These are phyloP conservation scores for Cyanistes caeruleus DNA, from an alignment of 2,113 vertebrate genomes.

Conservation along the genomic window DNA sequence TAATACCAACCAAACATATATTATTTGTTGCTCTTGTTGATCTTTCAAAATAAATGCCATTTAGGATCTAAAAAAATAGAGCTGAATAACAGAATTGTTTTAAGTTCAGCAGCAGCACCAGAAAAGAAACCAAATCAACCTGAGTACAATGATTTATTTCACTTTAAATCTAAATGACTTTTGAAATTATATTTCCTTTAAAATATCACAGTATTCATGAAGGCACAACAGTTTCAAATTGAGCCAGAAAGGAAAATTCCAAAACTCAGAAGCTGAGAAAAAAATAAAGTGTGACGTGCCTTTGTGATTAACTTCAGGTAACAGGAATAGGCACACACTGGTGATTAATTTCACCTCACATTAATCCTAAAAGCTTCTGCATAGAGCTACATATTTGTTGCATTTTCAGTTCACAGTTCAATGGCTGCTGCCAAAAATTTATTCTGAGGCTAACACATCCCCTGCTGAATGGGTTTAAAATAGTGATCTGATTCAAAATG, in stretches of 20 bases:
- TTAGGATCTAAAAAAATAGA: background rate
- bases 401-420: slow-evolving; percentile 24
- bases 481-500: background rate
- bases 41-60: background rate
- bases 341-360: background rate
- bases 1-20: background rate
- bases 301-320: background rate
- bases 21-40: background rate
- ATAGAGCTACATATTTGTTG: background rate
- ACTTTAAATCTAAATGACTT: background rate
- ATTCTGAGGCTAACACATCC: background rate
- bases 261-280: background rate
- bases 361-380: background rate
- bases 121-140: background rate
- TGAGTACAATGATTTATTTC: background rate
- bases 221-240: background rate
- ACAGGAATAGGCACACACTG: background rate
- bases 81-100: background rate
- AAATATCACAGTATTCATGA: background rate
- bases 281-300: background rate
- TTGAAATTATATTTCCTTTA: background rate
- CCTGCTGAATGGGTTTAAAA: slow-evolving; percentile 17
- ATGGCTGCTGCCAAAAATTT: slow-evolving; percentile 1
- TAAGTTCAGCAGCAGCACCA: background rate
- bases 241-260: background rate